phyloP scores from a whole-genome alignment of 2,113 vertebrate genomes.

The Suricata suricatta region DNA sequence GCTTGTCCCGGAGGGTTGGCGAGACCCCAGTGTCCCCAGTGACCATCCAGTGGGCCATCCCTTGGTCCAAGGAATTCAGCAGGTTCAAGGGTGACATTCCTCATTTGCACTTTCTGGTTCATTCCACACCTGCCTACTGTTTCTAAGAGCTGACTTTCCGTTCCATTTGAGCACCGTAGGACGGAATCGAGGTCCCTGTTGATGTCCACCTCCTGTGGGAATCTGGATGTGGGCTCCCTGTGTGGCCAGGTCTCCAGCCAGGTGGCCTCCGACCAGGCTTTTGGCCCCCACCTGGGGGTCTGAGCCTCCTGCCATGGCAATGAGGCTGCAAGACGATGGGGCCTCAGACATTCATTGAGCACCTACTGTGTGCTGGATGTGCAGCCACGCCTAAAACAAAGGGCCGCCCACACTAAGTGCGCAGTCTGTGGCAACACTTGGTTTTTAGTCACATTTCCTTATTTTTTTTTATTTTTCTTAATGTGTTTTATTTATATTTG shows the following conservation, averaged over 20 bases:
- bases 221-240: neutral
- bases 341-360: neutral
- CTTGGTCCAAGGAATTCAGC: neutral
- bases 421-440: fast-evolving
- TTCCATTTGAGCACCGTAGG: fast-evolving
- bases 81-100: fast-evolving
- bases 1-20: neutral
- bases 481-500: no score
- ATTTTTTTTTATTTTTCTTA: no score
- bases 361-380: neutral
- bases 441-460: neutral
- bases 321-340: neutral
- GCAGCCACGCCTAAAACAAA: fast-evolving
- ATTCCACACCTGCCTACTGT: fast-evolving
- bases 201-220: fast-evolving
- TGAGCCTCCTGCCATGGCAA: neutral
- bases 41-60: neutral
- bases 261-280: neutral
- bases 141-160: neutral
- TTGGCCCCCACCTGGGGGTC: neutral
- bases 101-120: neutral
- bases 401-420: fast-evolving
- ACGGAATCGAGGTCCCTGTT: neutral
- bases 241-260: fast-evolving
- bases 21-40: no score